phyloP scores from a whole-genome alignment of 1,140 invertebrate species.

The Agrypnia vestita region DNA sequence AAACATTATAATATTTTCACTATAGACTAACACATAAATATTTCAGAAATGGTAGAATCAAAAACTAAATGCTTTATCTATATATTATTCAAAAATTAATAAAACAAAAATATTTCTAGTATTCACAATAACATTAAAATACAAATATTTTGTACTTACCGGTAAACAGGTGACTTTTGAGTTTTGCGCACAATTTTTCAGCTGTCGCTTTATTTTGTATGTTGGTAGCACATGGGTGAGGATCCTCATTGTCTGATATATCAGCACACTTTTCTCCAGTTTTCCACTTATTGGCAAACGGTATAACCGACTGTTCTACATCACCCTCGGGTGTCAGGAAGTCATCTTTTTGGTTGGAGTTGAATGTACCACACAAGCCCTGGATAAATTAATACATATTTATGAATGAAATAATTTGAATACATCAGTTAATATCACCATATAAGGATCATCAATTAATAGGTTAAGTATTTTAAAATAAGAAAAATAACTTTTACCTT shows the following conservation, averaged over 20 bases:
- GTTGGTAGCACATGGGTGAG: constrained; percentile 82
- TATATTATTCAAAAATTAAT: too few relatives aligned
- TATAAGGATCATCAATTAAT: too few relatives aligned
- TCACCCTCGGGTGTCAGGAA: constrained; percentile 90
- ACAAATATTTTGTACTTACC: constrained; percentile 64
- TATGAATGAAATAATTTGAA: not conserved
- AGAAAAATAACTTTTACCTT: constrained; percentile 63
- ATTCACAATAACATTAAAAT: too few relatives aligned
- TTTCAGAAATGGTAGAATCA: too few relatives aligned
- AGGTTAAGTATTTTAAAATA: too few relatives aligned
- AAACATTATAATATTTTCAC: too few relatives aligned
- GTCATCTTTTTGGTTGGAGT: constrained; percentile 89
- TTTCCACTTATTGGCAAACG: constrained; percentile 93
- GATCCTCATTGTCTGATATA: constrained; percentile 69
- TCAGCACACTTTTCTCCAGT: constrained; percentile 83
- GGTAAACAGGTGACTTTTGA: constrained; percentile 81
- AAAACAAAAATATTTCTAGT: too few relatives aligned
- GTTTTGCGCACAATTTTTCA: constrained; percentile 80
- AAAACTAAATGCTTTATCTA: too few relatives aligned
- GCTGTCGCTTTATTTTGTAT: constrained; percentile 80
- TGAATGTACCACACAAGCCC: constrained; percentile 93
- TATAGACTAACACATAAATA: too few relatives aligned
- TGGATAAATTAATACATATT: constrained; percentile 60
- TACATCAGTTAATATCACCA: too few relatives aligned
- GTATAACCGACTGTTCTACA: constrained; percentile 80